A percentile compares a stretch with the other conserved stretches of the same genome.
phyloP scores from a whole-genome alignment of 2,113 vertebrate genomes.

The Anolis sagrei region DNA sequence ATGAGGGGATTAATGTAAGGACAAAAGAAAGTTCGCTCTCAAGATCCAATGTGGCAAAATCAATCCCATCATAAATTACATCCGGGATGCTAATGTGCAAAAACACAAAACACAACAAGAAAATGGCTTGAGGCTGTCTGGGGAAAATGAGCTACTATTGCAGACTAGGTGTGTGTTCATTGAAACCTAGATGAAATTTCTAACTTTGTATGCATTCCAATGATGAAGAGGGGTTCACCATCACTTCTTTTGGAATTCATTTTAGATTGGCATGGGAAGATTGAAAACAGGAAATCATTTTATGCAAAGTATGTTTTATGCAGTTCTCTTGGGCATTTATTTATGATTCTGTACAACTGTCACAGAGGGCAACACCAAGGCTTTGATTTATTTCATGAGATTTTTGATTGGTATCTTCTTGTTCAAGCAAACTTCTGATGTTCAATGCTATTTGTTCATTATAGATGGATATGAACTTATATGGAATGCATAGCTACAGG shows the following conservation, averaged over 20 bases:
- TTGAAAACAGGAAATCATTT: background rate
- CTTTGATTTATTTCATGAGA: background rate
- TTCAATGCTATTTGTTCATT: too few relatives aligned
- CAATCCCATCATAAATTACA: slow-evolving; percentile 48
- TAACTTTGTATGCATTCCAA: background rate
- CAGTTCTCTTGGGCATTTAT: background rate
- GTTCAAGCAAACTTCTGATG: background rate
- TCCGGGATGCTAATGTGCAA: slow-evolving; percentile 26
- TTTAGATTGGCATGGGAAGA: background rate
- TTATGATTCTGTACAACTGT: background rate
- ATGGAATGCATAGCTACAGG: background rate
- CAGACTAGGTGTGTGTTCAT: background rate
- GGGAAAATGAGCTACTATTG: background rate
- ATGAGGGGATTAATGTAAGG: slow-evolving; percentile 53
- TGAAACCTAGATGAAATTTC: background rate
- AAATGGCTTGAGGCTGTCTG: background rate
- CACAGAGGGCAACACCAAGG: background rate
- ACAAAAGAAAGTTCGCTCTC: slow-evolving; percentile 38
- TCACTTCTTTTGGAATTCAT: background rate
- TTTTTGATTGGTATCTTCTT: background rate
- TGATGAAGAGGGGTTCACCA: background rate
- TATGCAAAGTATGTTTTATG: background rate
- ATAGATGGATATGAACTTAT: too few relatives aligned
- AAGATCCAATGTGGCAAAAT: slow-evolving; percentile 30
- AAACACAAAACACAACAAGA: background rate